phyloP scores from a whole-genome alignment of 2,888 invertebrate species.

The Drosophila anceps region DNA sequence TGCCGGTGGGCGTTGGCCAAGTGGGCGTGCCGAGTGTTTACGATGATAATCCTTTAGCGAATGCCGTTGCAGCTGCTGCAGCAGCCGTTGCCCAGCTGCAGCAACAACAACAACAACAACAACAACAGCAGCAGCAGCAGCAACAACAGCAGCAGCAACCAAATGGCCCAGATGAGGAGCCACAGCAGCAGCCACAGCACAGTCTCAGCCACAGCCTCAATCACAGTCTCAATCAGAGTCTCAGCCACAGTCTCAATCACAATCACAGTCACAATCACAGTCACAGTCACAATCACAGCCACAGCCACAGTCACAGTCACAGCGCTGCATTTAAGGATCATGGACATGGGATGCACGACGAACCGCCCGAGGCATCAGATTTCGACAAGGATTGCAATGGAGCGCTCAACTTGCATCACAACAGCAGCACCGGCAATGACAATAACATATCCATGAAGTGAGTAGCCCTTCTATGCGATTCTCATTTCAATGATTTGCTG shows the following conservation, averaged over 20 bases:
- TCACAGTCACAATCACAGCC: constrained; percentile 38
- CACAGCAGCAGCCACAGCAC: constrained; percentile 25
- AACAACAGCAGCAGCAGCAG: constrained; percentile 59
- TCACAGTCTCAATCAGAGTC: constrained; percentile 31
- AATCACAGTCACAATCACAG: constrained; percentile 36
- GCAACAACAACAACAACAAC: constrained; percentile 60
- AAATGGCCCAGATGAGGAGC: constrained; percentile 33
- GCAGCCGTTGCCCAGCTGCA: constrained; percentile 59
- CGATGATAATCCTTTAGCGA: constrained; percentile 68
- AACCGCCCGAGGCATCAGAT: constrained; percentile 53
- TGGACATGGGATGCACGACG: constrained; percentile 63
- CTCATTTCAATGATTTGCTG: neutral
- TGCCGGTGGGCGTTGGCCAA: constrained; percentile 28
- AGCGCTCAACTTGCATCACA: constrained; percentile 79
- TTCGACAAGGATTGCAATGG: constrained; percentile 82
- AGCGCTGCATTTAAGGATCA: constrained; percentile 50
- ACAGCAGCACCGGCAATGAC: constrained; percentile 59
- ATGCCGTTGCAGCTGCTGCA: constrained; percentile 66
- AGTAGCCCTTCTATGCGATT: constrained; percentile 39
- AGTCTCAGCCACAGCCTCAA: constrained; percentile 24
- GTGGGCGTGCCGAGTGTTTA: constrained; percentile 46
- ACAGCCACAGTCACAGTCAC: constrained; percentile 35
- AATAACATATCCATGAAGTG: constrained; percentile 83
- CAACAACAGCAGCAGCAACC: constrained; percentile 42
- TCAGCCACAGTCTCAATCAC: constrained; percentile 28